phyloP scores from a whole-genome alignment of 2,888 invertebrate species.

The Leptothorax acervorum region DNA sequence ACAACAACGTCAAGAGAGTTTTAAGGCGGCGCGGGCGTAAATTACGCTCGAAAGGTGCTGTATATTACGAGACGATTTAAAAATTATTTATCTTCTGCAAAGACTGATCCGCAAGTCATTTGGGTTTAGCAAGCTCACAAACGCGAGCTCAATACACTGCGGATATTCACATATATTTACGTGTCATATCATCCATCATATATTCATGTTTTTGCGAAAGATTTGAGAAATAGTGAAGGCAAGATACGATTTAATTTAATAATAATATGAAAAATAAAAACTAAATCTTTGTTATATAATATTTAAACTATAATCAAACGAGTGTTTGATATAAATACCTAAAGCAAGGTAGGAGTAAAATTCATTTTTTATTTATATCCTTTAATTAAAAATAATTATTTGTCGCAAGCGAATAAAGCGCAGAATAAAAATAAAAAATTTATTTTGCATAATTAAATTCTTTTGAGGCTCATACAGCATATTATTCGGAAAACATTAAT shows the following conservation, averaged over 20 bases:
- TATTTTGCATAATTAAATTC: not conserved
- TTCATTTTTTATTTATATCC: not conserved
- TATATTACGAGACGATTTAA: not conserved
- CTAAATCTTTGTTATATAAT: not conserved
- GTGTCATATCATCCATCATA: not conserved
- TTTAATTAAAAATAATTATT: not conserved
- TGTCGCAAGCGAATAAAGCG: not conserved
- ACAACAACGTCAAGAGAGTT: not conserved
- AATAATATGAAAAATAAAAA: not conserved
- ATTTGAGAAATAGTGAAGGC: not conserved
- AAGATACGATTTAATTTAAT: not conserved
- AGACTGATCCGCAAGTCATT: not conserved
- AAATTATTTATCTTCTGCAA: not conserved
- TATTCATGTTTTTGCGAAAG: not conserved
- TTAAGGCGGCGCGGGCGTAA: not conserved
- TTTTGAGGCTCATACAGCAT: not conserved
- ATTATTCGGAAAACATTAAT: not conserved
- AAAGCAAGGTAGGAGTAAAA: not conserved
- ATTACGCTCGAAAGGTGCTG: not conserved
- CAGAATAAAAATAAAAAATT: not conserved
- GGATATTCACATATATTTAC: not conserved
- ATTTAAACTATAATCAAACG: not conserved
- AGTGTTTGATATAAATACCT: not conserved
- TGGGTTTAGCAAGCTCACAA: not conserved
- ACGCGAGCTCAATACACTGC: not conserved